Evolutionary conservation across 2,888 invertebrate species (phyloP).

Genomic region (Cryptus armator): DNA sequence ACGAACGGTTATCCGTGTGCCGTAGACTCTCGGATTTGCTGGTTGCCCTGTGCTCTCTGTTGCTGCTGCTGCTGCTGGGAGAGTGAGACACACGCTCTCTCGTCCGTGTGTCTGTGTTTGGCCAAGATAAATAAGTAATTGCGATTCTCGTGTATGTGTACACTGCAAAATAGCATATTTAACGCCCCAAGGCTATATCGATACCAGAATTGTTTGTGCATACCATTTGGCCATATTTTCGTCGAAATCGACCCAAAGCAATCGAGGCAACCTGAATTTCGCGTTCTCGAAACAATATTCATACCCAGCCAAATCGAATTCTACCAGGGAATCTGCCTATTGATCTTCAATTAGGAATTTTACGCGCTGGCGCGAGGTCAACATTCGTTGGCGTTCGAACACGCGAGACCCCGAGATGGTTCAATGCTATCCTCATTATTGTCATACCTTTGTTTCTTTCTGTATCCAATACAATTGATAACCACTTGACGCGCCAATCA

Average conservation of each 20-base stretch:
- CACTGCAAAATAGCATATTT: conserved; percentile 25
- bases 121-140: conserved; percentile 53
- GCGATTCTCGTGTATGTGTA: conserved; percentile 27
- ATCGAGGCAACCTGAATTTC: conserved; percentile 2
- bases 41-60: conserved; percentile 7
- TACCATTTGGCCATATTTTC: background rate
- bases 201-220: background rate
- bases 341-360: conserved; percentile 58
- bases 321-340: conserved; percentile 14
- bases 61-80: background rate
- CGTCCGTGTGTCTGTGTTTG: conserved; percentile 24
- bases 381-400: conserved; percentile 40
- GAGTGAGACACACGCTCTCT: background rate
- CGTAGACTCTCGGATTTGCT: conserved; percentile 40
- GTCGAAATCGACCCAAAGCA: background rate
- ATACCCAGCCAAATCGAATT: background rate
- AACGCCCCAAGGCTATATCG: background rate
- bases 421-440: background rate
- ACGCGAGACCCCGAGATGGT: background rate
- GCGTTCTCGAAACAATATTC: background rate
- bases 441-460: background rate
- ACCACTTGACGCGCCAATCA: too few species aligned
- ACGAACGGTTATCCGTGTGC: conserved; percentile 51
- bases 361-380: conserved; percentile 47
- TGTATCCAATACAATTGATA: background rate